phyloP scores from a whole-genome alignment of 2,113 vertebrate genomes.

The Psettodes erumei region DNA sequence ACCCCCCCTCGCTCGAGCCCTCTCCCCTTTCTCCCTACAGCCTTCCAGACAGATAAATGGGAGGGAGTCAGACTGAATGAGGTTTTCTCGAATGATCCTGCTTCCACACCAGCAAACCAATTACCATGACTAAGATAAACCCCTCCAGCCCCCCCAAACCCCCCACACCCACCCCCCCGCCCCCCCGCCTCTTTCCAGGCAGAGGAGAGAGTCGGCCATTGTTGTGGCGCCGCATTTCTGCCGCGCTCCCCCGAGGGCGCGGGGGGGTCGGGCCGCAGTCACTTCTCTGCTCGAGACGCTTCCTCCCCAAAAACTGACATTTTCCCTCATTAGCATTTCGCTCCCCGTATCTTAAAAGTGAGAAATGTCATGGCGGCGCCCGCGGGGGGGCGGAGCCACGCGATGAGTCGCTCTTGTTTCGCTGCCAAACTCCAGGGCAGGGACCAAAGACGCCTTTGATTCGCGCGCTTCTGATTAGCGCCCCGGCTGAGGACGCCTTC shows the following conservation, averaged over 20 bases:
- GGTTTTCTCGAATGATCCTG: constrained; percentile 83
- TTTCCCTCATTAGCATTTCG: constrained; percentile 83
- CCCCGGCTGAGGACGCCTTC: too few relatives aligned
- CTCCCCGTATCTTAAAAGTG: constrained; percentile 77
- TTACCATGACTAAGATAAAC: constrained; percentile 87
- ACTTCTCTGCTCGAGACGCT: constrained; percentile 50
- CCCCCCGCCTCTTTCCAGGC: constrained; percentile 49
- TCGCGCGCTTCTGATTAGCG: constrained; percentile 79
- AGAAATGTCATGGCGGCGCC: constrained; percentile 81
- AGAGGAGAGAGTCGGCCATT: constrained; percentile 67
- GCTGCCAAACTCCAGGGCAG: constrained; percentile 73
- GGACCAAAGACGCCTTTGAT: constrained; percentile 78
- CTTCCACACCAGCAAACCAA: constrained; percentile 85
- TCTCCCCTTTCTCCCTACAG: constrained; percentile 60
- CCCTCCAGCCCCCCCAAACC: constrained; percentile 58
- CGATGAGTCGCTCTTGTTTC: constrained; percentile 79
- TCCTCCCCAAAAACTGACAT: constrained; percentile 68
- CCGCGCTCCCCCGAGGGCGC: constrained; percentile 35
- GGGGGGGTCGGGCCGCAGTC: constrained; percentile 50
- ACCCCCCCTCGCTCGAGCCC: constrained; percentile 41
- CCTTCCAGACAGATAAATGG: constrained; percentile 84
- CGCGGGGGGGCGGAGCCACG: constrained; percentile 69
- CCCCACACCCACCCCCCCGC: background rate
- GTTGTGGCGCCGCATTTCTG: constrained; percentile 61
- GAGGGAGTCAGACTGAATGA: constrained; percentile 80